Evolutionary conservation across 2,797 vertebrate genomes (phyloP), one percentile per base, ranked within the genome.

Genomic region (Arrhamphus sclerolepis): DNA sequence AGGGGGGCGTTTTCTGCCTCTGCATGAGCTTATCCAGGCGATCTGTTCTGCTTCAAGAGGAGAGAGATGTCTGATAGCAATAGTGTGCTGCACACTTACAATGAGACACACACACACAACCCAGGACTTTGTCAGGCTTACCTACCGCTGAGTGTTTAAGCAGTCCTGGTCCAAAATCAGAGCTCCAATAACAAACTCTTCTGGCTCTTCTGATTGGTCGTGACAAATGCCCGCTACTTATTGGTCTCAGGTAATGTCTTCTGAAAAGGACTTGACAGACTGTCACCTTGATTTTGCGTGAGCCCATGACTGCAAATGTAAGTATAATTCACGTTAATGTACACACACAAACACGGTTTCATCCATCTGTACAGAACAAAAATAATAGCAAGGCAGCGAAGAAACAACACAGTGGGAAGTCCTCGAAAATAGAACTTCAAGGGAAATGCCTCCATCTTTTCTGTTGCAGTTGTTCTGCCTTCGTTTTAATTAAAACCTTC

Each of bases 1-100:
- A 55, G 21, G 41, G 22, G 31, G n/a, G 78, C 42, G 18, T 29
- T 66, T 70, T 86, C 81, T 83, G 88, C 83, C 84, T 79, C 82
- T 46, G 56, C 56, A 58, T 91, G 92, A 93, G 86, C 73, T 86
- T 91, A 87, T 90, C 88, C 91, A 93, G 92, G 87, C 56, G 66
- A 88, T 91, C 89, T 85, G 83, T 84, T 90, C 80, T 83, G 80
- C 78, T 85, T 91, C 87, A 90, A 81, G 76, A 68, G 62, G 78
- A 82, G 74, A 87, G 73, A 77, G 76, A 64, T 67, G 67, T 62
- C 80, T 70, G 80, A 86, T 88, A 83, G 80, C 70, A 89, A 79
- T 53, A 65, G 78, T 77, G 75, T 85, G 80, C 76, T 80, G 77
- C 82, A 82, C 86, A 88, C 76, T 81, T 65, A 24, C 66, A 57